Conservation (phyloP, 1,140 invertebrate genomes). For the Papilio dardanus region DNA sequence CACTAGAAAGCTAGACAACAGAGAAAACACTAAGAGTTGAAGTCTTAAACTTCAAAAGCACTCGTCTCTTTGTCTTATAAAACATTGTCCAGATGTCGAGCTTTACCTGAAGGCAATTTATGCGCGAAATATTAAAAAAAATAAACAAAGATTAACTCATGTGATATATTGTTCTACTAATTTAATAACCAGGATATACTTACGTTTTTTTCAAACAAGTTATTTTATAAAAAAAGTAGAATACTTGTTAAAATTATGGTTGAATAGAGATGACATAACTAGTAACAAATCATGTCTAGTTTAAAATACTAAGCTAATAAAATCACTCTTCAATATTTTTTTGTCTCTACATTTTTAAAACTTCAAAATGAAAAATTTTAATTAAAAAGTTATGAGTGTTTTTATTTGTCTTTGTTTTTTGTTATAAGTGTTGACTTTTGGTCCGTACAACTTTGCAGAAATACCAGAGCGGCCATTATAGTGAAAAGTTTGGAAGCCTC, state of each 20-base stretch:
- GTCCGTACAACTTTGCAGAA: conserved; percentile 8
- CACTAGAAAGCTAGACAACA: conserved; percentile 7
- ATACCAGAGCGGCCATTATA: conserved; percentile 1
- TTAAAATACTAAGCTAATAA: no score
- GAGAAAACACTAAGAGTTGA: background rate
- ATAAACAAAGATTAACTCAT: background rate
- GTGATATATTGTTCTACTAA: no score
- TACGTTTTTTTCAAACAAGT: no score
- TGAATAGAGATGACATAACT: no score
- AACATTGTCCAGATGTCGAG: conserved; percentile 17
- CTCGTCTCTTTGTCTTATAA: conserved; percentile 29
- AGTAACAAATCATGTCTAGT: no score
- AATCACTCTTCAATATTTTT: no score
- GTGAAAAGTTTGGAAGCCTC: conserved; percentile 2
- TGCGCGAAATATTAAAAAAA: background rate
- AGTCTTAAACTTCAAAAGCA: conserved; percentile 26
- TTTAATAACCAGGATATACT: no score
- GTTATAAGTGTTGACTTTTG: conserved; percentile 10
- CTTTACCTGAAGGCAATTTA: conserved; percentile 9
- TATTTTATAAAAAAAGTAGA: no score
- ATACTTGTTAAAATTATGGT: no score
- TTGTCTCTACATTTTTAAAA: no score
- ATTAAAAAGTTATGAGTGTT: background rate
- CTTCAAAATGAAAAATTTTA: background rate
- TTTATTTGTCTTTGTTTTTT: background rate